Percentiles rank a stretch among this genome's conserved stretches.
phyloP scores from a whole-genome alignment of 92 coral and sea anemone genomes.

The Pocillopora meandrina region DNA sequence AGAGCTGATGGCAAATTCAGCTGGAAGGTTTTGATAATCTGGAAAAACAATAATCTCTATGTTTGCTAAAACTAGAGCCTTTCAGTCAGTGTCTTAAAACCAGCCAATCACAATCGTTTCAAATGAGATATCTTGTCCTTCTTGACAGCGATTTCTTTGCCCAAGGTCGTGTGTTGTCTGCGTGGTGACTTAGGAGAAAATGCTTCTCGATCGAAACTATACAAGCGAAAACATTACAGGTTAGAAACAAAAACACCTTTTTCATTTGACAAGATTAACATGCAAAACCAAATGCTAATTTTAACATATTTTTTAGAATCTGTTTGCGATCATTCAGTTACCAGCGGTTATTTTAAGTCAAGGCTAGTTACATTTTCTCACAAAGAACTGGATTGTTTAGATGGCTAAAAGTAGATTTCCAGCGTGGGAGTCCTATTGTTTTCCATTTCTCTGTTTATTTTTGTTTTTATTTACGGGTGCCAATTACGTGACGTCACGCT shows the following conservation, averaged over 20 bases:
- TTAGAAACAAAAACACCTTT: not conserved
- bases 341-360: not conserved
- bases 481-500: conserved; percentile 96
- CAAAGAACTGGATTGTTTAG: conserved; percentile 76
- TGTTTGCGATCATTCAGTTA: not conserved
- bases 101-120: conserved; percentile 69
- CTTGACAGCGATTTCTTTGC: conserved; percentile 69
- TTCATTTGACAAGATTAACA: not conserved
- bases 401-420: conserved; percentile 62
- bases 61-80: conserved; percentile 86
- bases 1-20: conserved; percentile 53
- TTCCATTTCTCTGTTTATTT: conserved; percentile 89
- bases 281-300: not conserved
- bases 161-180: conserved; percentile 84
- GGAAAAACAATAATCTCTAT: conserved; percentile 85
- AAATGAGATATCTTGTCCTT: conserved; percentile 71
- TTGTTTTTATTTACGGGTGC: conserved; percentile 99
- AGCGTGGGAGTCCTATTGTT: conserved; percentile 94
- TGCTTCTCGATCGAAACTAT: not conserved
- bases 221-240: conserved; percentile 5
- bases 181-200: conserved; percentile 73
- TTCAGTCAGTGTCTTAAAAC: conserved; percentile 53
- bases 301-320: not conserved
- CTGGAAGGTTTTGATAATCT: conserved; percentile 65
- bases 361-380: conserved; percentile 44